These are phyloP conservation scores for Aeoliscus strigatus DNA, from an alignment of 2,797 vertebrate species.

Conservation along the genomic window DNA sequence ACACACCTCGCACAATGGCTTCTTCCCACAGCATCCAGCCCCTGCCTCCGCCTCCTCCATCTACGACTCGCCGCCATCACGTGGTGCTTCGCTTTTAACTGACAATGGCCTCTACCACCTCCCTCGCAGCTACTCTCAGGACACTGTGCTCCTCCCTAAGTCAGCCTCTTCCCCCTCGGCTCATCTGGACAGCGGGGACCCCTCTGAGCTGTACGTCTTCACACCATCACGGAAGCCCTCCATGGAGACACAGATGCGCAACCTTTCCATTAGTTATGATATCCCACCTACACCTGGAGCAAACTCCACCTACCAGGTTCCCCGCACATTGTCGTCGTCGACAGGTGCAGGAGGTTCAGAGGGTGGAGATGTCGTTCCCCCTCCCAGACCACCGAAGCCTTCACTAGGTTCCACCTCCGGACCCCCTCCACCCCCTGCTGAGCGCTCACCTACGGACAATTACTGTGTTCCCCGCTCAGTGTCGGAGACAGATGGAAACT, in stretches of 20 bases:
- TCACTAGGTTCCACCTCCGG: constrained; percentile 79
- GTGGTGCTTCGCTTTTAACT: constrained; percentile 74
- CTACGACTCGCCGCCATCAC: constrained; percentile 89
- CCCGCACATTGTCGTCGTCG: constrained; percentile 78
- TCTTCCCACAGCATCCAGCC: constrained; percentile 72
- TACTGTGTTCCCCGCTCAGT: constrained; percentile 79
- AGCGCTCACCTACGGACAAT: constrained; percentile 89
- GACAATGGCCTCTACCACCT: constrained; percentile 88
- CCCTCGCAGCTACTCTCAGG: constrained; percentile 95
- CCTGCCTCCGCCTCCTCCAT: constrained; percentile 72
- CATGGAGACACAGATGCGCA: constrained; percentile 84
- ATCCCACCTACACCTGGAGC: constrained; percentile 92
- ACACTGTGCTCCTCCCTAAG: constrained; percentile 84
- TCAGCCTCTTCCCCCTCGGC: constrained; percentile 75
- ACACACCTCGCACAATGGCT: constrained; percentile 87
- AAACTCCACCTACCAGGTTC: constrained; percentile 89
- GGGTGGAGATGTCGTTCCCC: constrained; percentile 82
- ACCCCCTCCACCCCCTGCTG: constrained; percentile 77
- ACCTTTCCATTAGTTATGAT: constrained; percentile 91
- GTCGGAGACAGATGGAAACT: constrained; percentile 89
- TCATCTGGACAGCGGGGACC: constrained; percentile 76
- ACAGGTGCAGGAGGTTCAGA: constrained; percentile 52
- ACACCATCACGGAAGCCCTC: constrained; percentile 78
- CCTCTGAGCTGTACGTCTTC: constrained; percentile 87
- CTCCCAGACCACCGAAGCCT: constrained; percentile 93